Conservation (phyloP, 2,113 vertebrate genomes). For the Upupa epops region DNA sequence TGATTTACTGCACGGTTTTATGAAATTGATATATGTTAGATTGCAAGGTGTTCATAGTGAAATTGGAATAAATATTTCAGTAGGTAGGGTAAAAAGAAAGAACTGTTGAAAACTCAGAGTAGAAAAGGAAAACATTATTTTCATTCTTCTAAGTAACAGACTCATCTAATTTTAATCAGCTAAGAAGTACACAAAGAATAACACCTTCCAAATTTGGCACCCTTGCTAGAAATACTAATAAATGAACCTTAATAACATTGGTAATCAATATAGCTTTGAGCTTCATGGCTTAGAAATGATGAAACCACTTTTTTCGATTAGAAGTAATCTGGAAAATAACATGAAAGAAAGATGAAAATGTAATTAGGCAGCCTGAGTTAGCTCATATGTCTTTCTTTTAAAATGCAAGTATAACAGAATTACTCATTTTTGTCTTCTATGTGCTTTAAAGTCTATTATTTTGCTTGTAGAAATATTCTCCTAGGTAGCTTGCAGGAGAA, state of each 20-base stretch:
- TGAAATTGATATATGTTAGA: not conserved
- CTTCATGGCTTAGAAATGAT: not conserved
- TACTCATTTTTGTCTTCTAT: not conserved
- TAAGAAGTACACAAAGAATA: not conserved
- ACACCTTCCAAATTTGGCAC: not conserved
- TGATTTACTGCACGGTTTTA: not conserved
- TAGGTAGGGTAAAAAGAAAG: not conserved
- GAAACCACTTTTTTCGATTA: conserved; percentile 32
- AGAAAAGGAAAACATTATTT: not conserved
- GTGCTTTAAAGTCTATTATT: not conserved
- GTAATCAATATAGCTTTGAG: conserved; percentile 18
- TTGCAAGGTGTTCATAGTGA: not conserved
- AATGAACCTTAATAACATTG: conserved; percentile 14
- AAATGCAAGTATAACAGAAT: not conserved
- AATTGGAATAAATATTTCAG: not conserved
- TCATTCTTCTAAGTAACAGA: not conserved
- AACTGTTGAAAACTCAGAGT: not conserved
- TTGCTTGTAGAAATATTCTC: not conserved
- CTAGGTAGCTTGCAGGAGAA: not conserved
- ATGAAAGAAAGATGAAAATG: not conserved
- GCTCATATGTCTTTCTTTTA: not conserved
- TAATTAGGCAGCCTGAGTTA: conserved; percentile 6
- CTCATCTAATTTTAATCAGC: not conserved
- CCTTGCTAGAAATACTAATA: not conserved
- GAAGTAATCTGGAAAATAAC: conserved; percentile 5